Base-by-base conservation (phyloP, 2,888 invertebrate species). In the Cheilosia variabilis region DNA sequence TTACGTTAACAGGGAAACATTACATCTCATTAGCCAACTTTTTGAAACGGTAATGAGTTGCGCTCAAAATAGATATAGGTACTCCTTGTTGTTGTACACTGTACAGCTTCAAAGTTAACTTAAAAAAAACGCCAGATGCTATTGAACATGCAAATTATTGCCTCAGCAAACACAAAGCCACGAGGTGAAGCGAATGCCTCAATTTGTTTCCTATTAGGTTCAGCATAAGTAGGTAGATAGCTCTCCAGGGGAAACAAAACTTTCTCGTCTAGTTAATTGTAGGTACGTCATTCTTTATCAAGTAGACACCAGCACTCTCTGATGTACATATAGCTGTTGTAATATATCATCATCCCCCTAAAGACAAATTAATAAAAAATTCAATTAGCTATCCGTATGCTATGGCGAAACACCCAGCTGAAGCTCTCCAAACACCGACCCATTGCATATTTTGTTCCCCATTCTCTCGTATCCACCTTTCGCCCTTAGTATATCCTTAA, bases 321-420 rank as follows among this genome's bases (percentile, higher is more conserved):
- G 19, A 43, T 63, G 66, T 62, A 37, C 22, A 27, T 17, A 19
- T 45, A 55, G 22, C 55, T 4, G 37, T 41, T 31, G 63, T 27
- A 34, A 41, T 52, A 53, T 24, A 69, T 43, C 55, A 72, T 55
- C 60, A 76, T 63, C 65, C 47, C 57, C n/a, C 62, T 13, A 52
- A 43, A 68, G 53, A 66, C 47, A 62, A 68, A 83, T 66, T 72
- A 83, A 78, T 83, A 78, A 78, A 78, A 83, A 83, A 83, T 83
- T 78, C 71, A 82, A 82, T 83, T 83, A 83, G 68, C 17, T 62
- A 43, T 78, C 60, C 78, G 47, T 68, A 78, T 78, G 55, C 62
- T 78, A 66, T 24, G 77, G 72, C 57, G 41, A 68, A 34, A 66
- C 41, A 22, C 53, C 65, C 50, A 9, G 31, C 47, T n/a, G 1